Conservation (phyloP, 2,888 invertebrate species). For the Eristalis intricaria region DNA sequence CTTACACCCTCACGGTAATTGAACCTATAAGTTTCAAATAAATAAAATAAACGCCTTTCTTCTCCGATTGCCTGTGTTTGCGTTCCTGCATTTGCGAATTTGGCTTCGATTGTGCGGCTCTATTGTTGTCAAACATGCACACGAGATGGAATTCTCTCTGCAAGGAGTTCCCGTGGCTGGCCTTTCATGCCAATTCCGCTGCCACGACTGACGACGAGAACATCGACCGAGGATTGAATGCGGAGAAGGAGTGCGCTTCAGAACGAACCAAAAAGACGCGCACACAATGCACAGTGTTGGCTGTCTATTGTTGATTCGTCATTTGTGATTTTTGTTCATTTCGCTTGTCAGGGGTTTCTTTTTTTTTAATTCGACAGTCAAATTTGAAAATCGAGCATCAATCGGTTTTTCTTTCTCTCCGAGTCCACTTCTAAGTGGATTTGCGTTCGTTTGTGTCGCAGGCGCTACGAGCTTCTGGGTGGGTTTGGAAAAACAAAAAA, state of each 20-base stretch:
- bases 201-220: background rate
- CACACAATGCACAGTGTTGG: slow-evolving; percentile 50
- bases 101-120: slow-evolving; percentile 26
- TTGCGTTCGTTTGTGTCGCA: too few relatives aligned
- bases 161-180: slow-evolving; percentile 36
- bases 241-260: slow-evolving; percentile 16
- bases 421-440: too few relatives aligned
- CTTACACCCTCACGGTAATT: slow-evolving; percentile 30
- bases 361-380: slow-evolving; percentile 57
- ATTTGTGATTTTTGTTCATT: slow-evolving; percentile 25
- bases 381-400: slow-evolving; percentile 52
- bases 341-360: slow-evolving; percentile 46
- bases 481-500: background rate
- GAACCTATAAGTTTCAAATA: slow-evolving; percentile 44
- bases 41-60: slow-evolving; percentile 51
- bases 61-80: slow-evolving; percentile 21
- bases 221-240: background rate
- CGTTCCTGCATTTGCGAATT: background rate
- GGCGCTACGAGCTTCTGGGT: too few relatives aligned
- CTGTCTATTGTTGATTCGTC: slow-evolving; percentile 62
- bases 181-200: background rate
- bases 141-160: slow-evolving; percentile 47
- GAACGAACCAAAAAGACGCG: slow-evolving; percentile 27
- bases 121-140: slow-evolving; percentile 65
- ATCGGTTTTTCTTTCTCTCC: background rate